Conservation (phyloP, 2,113 vertebrate species). For the Shinisaurus crocodilurus region DNA sequence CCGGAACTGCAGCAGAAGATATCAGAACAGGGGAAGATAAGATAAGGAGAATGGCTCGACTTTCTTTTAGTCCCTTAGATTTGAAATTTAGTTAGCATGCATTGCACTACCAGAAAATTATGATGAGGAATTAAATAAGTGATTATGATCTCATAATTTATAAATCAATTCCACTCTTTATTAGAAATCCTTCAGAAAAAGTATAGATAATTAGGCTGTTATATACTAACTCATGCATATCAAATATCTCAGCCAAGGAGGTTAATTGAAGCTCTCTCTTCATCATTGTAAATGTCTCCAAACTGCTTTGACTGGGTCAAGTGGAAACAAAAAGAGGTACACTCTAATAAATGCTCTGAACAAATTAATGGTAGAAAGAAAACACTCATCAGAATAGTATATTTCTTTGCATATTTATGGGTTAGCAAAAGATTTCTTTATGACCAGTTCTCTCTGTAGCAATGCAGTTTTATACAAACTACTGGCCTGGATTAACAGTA, state of each 20-base stretch:
- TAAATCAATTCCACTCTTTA: constrained; percentile 80
- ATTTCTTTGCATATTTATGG: constrained; percentile 59
- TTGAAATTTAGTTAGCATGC: constrained; percentile 62
- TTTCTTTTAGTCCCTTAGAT: constrained; percentile 40
- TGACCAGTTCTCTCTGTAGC: constrained; percentile 23
- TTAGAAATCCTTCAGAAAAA: constrained; percentile 79
- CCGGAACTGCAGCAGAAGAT: neutral
- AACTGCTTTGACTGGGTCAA: constrained; percentile 75
- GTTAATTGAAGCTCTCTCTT: constrained; percentile 80
- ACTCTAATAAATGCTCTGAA: constrained; percentile 69
- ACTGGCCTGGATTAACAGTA: neutral
- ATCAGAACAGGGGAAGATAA: neutral
- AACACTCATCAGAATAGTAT: constrained; percentile 47
- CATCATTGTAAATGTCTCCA: constrained; percentile 75
- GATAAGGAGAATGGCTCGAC: neutral
- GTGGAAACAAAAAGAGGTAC: constrained; percentile 78
- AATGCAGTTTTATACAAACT: neutral
- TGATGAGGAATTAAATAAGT: constrained; percentile 77
- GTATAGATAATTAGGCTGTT: constrained; percentile 79
- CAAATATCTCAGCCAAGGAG: constrained; percentile 75
- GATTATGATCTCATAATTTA: constrained; percentile 72
- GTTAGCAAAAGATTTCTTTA: constrained; percentile 53
- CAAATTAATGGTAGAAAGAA: constrained; percentile 62
- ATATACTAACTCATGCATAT: constrained; percentile 80
- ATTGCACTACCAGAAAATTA: constrained; percentile 71